A percentile compares a stretch with the other conserved stretches of the same genome.
Evolutionary conservation across 2,113 vertebrate species (phyloP).

Genomic region (Pampusana beccarii): DNA sequence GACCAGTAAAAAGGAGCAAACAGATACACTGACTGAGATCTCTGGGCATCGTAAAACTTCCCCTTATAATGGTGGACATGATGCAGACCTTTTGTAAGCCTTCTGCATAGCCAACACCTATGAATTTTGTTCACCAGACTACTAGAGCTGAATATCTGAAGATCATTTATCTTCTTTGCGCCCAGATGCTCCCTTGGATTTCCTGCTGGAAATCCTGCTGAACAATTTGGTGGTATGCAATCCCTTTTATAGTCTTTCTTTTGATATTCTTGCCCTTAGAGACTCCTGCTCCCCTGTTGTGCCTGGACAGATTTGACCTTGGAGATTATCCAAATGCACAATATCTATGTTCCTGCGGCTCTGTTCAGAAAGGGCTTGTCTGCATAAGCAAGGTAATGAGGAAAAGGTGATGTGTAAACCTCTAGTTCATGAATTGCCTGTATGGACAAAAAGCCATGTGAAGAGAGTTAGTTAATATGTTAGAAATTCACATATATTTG

Average conservation of each 20-base stretch:
- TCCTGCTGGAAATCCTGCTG: not conserved
- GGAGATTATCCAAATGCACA: not conserved
- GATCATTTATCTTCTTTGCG: not conserved
- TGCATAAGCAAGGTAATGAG: not conserved
- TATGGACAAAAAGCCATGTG: not conserved
- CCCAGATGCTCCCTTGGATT: not conserved
- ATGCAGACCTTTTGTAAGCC: not conserved
- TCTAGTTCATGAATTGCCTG: not conserved
- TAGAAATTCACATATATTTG: not conserved
- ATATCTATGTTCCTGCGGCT: not conserved
- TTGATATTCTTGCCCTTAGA: not conserved
- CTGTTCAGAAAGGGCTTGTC: not conserved
- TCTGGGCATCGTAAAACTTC: not conserved
- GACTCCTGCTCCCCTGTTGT: not conserved
- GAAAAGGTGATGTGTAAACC: not conserved
- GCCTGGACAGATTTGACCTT: not conserved
- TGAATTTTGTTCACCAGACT: not conserved
- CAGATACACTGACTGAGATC: not conserved
- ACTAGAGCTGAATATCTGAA: not conserved
- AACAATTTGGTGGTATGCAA: not conserved
- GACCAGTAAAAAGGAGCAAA: not conserved
- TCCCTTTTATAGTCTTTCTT: not conserved
- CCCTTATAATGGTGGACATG: not conserved
- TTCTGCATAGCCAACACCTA: not conserved
- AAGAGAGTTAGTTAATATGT: not conserved